Base-by-base conservation (phyloP, 2,797 vertebrate species). In the Halcyon leucocephala region DNA sequence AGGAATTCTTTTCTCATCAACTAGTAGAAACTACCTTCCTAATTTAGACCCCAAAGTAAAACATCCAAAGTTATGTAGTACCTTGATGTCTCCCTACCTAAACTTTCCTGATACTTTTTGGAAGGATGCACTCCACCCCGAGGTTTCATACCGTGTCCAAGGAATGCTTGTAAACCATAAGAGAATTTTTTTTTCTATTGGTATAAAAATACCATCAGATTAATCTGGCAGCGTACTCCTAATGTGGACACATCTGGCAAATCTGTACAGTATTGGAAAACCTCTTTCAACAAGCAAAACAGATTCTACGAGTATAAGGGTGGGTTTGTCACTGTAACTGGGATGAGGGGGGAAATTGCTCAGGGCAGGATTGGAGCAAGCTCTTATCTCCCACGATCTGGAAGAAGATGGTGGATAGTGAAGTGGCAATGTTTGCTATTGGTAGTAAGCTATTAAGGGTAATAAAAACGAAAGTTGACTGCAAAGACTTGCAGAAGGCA, bases 401-500 rank as follows among this genome's bases (percentile, higher is more conserved):
- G 44, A 79, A 86, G 13, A 64, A 77, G 52, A 60, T 44, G 6
- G 37, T 64, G 64, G 60, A 54, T 90, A 70, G 86, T 16, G 48
- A 92, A 48, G 55, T 92, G 74, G 7, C 55, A 77, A n/a, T 73
- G 73, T 92, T 93, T 94, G 44, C 55, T 85, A 72, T 67, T 81
- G 80, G 79, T 84, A 79, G 44, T 51, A 70, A 82, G 42, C 83
- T 90, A 77, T 77, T 95, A 85, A 44, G 28, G 33, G 55, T 55
- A 89, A 73, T 92, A 87, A 90, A 88, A 96, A 82, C 52, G 44
- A 49, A 90, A 86, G 67, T 55, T 89, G 81, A 66, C 73, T 92
- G 81, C 20, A 39, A 86, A 82, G 66, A 46, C 46, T 90, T 84
- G 70, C 66, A 92, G 90, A 87, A 96, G 64, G 48, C 52, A 25